Base-by-base conservation (phyloP, 2,113 vertebrate genomes). In the Centropus bengalensis region DNA sequence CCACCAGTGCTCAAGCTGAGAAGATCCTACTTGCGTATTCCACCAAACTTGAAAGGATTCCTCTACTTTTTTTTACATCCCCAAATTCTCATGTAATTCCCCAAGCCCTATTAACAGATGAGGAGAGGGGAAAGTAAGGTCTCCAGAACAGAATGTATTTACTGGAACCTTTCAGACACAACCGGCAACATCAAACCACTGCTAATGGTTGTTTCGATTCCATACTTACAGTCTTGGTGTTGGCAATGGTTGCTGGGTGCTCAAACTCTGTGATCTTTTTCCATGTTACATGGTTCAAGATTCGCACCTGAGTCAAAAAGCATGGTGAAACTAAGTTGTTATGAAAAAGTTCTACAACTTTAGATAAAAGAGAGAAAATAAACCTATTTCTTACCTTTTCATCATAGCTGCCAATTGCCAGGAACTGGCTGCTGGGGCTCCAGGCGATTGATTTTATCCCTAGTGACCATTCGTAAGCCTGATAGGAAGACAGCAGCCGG, bases 211-310 rank as follows among this genome's bases (percentile, higher is more conserved):
- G 27, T 27, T 32, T 8, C 14, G 38, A 10, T 9, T 27, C 33
- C 12, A 3, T 32, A 98, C 99, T 98, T 88, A 99, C 99, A 67
- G 97, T 98, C 97, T 98, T 99, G 69, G 98, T 91, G 77, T 92
- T 98, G 45, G 64, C 91, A 74, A 99, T 33, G 10, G 94, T 97
- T 20, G 97, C 95, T 21, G 98, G 98, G 59, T 99, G 99, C 51
- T 98, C 98, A 28, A 99, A 98, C 89, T 99, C 99, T 0, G 97
- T 81, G 28, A 99, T 97, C 96, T 98, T 98, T 97, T 98, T 99
- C 99, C 99, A 99, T 1, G 99, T 99, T 73, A 99, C 98, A 0
- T 99, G 99, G 96, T 99, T 99, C 58, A 99, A 97, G 70, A 99
- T 97, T 13, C 99, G 98, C 69, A 99, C 99, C 99, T 99, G 91